Conservation (phyloP, 2,888 invertebrate species). For the Papilio elwesi region DNA sequence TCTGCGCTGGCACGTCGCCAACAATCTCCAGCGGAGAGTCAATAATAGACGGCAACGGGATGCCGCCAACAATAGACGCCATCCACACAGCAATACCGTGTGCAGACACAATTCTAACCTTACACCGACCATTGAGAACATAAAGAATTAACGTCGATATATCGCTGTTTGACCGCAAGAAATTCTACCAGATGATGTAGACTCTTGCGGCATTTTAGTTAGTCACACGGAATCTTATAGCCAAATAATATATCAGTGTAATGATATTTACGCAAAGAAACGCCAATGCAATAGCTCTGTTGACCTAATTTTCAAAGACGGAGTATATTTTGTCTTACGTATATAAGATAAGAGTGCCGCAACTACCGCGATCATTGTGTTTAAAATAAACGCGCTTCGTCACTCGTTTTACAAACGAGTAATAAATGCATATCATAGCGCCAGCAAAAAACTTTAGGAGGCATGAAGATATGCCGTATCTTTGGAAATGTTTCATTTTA, state of each 20-base stretch:
- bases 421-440: neutral
- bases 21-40: conserved; percentile 83
- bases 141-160: conserved; percentile 1
- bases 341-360: conserved; percentile 25
- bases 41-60: conserved; percentile 83
- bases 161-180: neutral
- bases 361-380: conserved; percentile 21
- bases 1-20: conserved; percentile 77
- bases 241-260: conserved; percentile 12
- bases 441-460: conserved; percentile 43
- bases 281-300: conserved; percentile 16
- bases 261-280: conserved; percentile 16
- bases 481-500: conserved; percentile 69
- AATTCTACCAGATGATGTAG: conserved; percentile 52
- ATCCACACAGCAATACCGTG: conserved; percentile 44
- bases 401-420: conserved; percentile 17
- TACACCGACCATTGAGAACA: conserved; percentile 12
- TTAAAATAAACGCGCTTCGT: conserved; percentile 4
- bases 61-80: conserved; percentile 84
- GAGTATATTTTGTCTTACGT: conserved; percentile 28
- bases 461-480: conserved; percentile 66
- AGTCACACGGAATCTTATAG: neutral
- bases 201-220: conserved; percentile 44
- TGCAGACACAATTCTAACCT: conserved; percentile 17
- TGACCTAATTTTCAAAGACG: conserved; percentile 27